Base-by-base conservation (phyloP, 2,797 vertebrate genomes). In the Enteromius argenteus region DNA sequence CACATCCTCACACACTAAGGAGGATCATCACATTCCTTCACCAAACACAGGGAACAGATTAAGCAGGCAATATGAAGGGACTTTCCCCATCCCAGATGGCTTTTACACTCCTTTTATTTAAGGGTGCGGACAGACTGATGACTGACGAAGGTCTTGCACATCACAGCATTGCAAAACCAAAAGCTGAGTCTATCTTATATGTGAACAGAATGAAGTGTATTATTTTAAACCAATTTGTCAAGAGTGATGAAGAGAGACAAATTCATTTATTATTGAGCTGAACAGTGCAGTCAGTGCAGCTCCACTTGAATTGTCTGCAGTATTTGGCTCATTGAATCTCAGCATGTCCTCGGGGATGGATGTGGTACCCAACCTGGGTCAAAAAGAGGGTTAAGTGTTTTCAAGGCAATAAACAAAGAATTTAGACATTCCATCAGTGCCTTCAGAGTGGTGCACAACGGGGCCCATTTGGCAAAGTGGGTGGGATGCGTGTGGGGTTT, bases 311-410 rank as follows among this genome's bases (percentile, higher is more conserved):
- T 49, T 62, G 27, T 35, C 77, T 39, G 77, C 53, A 75, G 66
- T 68, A 62, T 42, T 9, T 56, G 35, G 60, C 19, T 74, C 76
- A 68, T 51, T 86, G 53, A 71, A 17, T 73, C 23, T 76, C 68
- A 86, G 76, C 58, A 79, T 53, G 76, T 76, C 76, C 77, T 56
- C 32, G 0, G 64, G 71, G 51, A 80, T 49, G 46, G 39, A 68
- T 67, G 72, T 58, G 5, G 76, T 80, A 80, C 84, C 80, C 64
- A 66, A 53, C 39, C 68, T 30, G 46, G 81, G 89, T 85, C 86
- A 87, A 79, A 78, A 84, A 51, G 71, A 56, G 46, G 84, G 86
- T 85, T 83, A 85, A 88, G 83, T 82, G 75, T 83, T 90, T 89
- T 89, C 80, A 84, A 76, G 75, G 64, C 64, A 68, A 68, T 77